Evolutionary conservation across 2,888 invertebrate genomes (phyloP).

Genomic region (Homarus gammarus): DNA sequence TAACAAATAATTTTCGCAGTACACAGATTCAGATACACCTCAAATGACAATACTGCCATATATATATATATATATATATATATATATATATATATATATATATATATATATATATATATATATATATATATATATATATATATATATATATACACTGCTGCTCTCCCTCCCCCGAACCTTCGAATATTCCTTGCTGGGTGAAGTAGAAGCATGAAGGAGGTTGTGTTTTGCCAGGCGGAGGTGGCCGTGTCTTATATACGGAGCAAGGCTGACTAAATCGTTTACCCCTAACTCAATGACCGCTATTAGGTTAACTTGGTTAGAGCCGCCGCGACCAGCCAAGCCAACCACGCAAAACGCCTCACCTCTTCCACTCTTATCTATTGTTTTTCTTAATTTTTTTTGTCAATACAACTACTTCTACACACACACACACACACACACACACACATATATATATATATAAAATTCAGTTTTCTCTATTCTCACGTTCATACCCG

Average conservation of each 20-base stretch:
- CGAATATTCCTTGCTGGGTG: neutral
- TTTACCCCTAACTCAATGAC: slow-evolving; percentile 74
- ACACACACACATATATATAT: slow-evolving; percentile 13
- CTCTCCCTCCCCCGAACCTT: neutral
- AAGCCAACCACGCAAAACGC: too few relatives aligned
- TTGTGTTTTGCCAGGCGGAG: slow-evolving; percentile 29
- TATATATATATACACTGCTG: neutral
- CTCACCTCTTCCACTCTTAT: neutral
- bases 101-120: slow-evolving; percentile 21
- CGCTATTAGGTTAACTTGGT: slow-evolving; percentile 70
- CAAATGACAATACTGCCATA: neutral
- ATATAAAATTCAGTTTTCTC: too few relatives aligned
- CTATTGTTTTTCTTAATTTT: too few relatives aligned
- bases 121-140: slow-evolving; percentile 21
- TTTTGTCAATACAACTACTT: neutral
- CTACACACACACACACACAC: slow-evolving; percentile 9
- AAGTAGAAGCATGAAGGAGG: slow-evolving; percentile 17
- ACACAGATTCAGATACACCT: too few relatives aligned
- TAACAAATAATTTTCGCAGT: too few relatives aligned
- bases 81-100: slow-evolving; percentile 4
- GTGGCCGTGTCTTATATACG: slow-evolving; percentile 66
- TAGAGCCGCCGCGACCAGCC: neutral
- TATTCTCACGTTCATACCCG: too few relatives aligned
- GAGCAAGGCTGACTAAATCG: slow-evolving; percentile 65
- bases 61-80: slow-evolving; percentile 1